Evolutionary conservation across 2,113 vertebrate species (phyloP), one percentile per base, ranked within the genome.

Genomic region (Albula goreensis): DNA sequence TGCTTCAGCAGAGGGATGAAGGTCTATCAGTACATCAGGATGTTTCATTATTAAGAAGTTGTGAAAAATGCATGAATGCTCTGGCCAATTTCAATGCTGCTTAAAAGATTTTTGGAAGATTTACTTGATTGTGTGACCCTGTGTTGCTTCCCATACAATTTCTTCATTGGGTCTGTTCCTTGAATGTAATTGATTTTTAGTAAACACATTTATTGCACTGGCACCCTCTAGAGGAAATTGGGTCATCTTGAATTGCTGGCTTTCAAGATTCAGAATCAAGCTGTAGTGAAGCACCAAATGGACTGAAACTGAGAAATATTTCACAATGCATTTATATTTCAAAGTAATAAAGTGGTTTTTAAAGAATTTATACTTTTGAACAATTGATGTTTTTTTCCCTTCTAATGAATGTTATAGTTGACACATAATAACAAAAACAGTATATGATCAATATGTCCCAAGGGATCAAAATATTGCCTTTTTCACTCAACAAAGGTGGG

Each of bases 161-260:
- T 48, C 50, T 53, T 57, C 22, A 10, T 10, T 57, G 1, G 48
- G 57, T 83, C 2, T 74, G 22, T 31, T 80, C 10, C 53, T 80
- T 15, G 51, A 80, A 57, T 41, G 70, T 85, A 25, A 41, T 85
- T 78, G 70, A 78, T 49, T 79, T 83, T 56, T 19, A 56, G 22
- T 85, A 88, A 85, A 88, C 83, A 85, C 31, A 85, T 31, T 81
- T 82, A 88, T 80, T 85, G 57, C 87, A 81, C 83, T 88, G 86
- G 82, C 86, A 77, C 81, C 86, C 81, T 86, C 87, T 82, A 87
- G 86, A 85, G 83, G 87, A 92, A 90, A 87, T 60, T 86, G 92
- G 91, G 87, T 89, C 80, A 89, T 89, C 57, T 89, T 89, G 85
- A 90, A 91, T 86, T 88, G 86, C 93, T 89, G 92, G 89, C 90